Evolutionary conservation across 2,113 vertebrate species (phyloP), one percentile per base, ranked within the genome.

Genomic region (Dryoscopus gambensis): DNA sequence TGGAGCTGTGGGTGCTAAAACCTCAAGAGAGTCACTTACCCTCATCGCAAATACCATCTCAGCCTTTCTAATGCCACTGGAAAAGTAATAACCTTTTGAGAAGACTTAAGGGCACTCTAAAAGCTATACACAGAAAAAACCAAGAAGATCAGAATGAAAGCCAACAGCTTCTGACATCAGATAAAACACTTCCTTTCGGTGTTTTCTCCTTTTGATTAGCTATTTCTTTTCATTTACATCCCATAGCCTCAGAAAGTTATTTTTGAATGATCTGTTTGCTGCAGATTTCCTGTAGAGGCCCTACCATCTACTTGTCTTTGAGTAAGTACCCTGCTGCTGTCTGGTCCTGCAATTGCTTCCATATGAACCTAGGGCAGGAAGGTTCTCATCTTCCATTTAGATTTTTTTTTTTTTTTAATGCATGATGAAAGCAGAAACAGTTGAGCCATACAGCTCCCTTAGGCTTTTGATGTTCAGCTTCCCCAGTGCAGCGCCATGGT

Each of bases 1-100:
- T 89, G 60, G 64, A 81, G 60, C 31, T 78, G 52, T 86, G 73
- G 68, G 80, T 93, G 84, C 92, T 60, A 94, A 93, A 96, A 90
- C 90, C 83, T 89, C 86, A 90, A 84, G 73, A 91, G 82, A 95
- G 65, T 81, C 92, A 75, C 55, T 92, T 88, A 90, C 60, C 35
- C 64, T 92, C 65, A 49, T 10, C 76, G 62, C 49, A 94, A 93
- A 80, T 81, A 88, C 73, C 11, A 90, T 75, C 82, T 92, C 85
- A 90, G 62, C 60, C 79, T 78, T 75, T 80, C 50, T 92, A 74
- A 67, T 78, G 49, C 68, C 44, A 71, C 69, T 92, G 57, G 68
- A 96, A 93, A 69, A 83, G 50, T 44, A 90, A 88, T 52, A 95
- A 84, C 68, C 76, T 94, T 90, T 60, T 78, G 16, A 89, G 65